Evolutionary conservation across 2,113 vertebrate species (phyloP).

Genomic region (Leptobrachium leishanense): DNA sequence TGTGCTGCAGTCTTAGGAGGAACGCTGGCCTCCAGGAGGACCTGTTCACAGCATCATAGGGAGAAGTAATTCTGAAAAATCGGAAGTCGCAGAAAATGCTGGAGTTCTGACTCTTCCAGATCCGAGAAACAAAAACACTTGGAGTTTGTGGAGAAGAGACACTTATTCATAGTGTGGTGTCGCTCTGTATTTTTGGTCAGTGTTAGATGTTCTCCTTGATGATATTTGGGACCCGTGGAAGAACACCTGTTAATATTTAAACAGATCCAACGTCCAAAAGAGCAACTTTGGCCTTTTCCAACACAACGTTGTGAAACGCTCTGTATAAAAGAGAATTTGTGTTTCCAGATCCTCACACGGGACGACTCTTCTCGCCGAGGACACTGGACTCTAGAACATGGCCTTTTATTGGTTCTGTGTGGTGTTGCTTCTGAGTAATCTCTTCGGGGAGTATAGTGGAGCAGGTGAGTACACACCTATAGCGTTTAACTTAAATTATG

Average conservation of each 20-base stretch:
- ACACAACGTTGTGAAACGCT: background rate
- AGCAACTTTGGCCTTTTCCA: background rate
- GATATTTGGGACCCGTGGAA: background rate
- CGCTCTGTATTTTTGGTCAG: too few species aligned
- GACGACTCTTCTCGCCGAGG: background rate
- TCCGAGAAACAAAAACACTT: too few species aligned
- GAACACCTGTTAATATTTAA: background rate
- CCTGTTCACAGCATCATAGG: too few species aligned
- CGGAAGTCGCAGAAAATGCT: too few species aligned
- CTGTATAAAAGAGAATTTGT: background rate
- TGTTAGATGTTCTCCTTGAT: background rate
- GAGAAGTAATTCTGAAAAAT: too few species aligned
- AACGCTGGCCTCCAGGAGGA: too few species aligned
- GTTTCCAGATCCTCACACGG: background rate
- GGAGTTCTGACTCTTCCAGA: too few species aligned
- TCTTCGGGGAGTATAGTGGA: background rate
- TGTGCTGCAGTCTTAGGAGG: too few species aligned
- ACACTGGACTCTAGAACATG: background rate
- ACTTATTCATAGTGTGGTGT: too few species aligned
- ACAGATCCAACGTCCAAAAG: background rate
- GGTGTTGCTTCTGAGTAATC: background rate
- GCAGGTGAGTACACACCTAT: background rate
- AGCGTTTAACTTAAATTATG: background rate
- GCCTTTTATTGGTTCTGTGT: background rate
- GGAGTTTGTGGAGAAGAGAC: too few species aligned